phyloP scores from a whole-genome alignment of 2,888 invertebrate genomes.

The Hermodice carunculata region DNA sequence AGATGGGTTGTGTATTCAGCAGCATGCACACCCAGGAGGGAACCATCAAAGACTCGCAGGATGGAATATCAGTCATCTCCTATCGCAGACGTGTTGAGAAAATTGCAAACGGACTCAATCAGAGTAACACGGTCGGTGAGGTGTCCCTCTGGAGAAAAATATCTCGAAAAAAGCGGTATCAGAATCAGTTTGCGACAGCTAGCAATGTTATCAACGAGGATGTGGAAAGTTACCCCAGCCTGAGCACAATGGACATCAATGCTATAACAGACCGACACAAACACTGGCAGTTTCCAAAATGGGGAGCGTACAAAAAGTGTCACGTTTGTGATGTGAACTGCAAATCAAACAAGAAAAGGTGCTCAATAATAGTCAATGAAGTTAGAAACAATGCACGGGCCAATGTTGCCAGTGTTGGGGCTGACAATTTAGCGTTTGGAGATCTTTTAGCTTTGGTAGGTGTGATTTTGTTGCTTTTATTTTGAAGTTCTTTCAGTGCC shows the following conservation, averaged over 20 bases:
- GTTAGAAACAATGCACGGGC: too few species aligned
- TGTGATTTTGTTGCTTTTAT: too few species aligned
- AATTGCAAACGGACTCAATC: slow-evolving; percentile 1
- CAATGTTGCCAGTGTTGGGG: too few species aligned
- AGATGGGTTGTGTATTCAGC: too few species aligned
- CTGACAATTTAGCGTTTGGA: too few species aligned
- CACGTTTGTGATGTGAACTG: neutral
- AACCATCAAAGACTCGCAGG: too few species aligned
- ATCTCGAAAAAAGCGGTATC: neutral
- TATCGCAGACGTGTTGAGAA: slow-evolving; percentile 1
- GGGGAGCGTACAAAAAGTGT: neutral
- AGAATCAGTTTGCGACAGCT: neutral
- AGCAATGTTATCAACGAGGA: neutral
- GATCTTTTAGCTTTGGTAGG: too few species aligned
- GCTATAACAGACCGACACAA: neutral
- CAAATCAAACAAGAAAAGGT: too few species aligned
- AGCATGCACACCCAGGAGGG: too few species aligned
- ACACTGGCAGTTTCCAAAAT: slow-evolving; percentile 2
- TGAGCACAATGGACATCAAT: neutral
- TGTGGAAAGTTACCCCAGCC: neutral
- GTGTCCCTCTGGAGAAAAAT: slow-evolving; percentile 2
- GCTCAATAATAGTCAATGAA: too few species aligned
- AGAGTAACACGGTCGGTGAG: neutral
- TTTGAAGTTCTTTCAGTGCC: too few species aligned
- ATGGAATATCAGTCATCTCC: neutral